Evolutionary conservation across 1,140 invertebrate species (phyloP).

Genomic region (Asobara japonica): DNA sequence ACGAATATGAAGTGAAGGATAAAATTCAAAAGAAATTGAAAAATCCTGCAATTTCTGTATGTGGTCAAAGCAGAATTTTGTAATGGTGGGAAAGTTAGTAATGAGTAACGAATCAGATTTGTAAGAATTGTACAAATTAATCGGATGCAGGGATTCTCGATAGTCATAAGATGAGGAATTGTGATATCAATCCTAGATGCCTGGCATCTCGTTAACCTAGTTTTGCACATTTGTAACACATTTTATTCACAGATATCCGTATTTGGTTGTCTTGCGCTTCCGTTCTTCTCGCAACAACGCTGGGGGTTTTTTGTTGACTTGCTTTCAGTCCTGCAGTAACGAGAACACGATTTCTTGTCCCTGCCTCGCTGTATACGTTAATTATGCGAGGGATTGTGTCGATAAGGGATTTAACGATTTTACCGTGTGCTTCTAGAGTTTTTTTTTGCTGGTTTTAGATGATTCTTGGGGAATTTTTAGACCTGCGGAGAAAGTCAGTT

Average conservation of each 20-base stretch:
- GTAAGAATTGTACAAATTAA: too few relatives aligned
- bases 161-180: neutral
- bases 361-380: neutral
- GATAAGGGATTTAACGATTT: neutral
- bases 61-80: too few relatives aligned
- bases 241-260: neutral
- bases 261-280: neutral
- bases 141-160: neutral
- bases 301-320: neutral
- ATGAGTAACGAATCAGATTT: too few relatives aligned
- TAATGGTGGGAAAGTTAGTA: too few relatives aligned
- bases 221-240: neutral
- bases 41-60: too few relatives aligned
- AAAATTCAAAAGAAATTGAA: too few relatives aligned
- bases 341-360: neutral
- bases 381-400: neutral
- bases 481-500: neutral
- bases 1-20: too few relatives aligned
- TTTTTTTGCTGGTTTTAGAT: neutral
- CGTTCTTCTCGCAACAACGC: too few relatives aligned
- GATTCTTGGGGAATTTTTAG: neutral
- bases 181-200: neutral
- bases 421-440: neutral
- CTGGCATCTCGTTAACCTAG: neutral
- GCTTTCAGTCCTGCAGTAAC: neutral